These are phyloP conservation scores for Emmelina monodactyla DNA, from an alignment of 2,888 invertebrate species.

Conservation along the genomic window DNA sequence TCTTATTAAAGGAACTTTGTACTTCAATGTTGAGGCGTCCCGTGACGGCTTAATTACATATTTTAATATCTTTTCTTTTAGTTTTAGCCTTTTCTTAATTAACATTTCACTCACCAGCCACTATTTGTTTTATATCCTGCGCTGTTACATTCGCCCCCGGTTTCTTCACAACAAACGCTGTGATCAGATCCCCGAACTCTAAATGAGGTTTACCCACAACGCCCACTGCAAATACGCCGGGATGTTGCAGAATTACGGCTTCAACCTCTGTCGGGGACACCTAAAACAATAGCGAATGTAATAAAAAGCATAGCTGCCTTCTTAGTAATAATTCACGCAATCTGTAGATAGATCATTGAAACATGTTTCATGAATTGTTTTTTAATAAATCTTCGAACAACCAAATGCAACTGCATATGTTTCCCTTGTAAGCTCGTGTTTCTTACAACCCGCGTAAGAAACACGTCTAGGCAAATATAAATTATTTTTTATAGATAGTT, in stretches of 20 bases:
- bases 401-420: too few relatives aligned
- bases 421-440: too few relatives aligned
- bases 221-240: conserved; percentile 28
- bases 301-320: background rate
- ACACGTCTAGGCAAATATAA: too few relatives aligned
- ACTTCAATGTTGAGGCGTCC: too few relatives aligned
- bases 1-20: too few relatives aligned
- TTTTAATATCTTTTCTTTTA: too few relatives aligned
- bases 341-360: background rate
- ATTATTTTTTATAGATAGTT: too few relatives aligned
- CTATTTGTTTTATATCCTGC: conserved; percentile 28
- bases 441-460: too few relatives aligned
- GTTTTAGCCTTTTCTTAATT: too few relatives aligned
- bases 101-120: conserved; percentile 25
- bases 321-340: background rate
- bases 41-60: too few relatives aligned
- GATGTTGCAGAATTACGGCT: conserved; percentile 26
- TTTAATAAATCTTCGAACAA: too few relatives aligned
- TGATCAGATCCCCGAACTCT: conserved; percentile 27
- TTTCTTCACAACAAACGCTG: conserved; percentile 26
- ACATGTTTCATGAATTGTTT: background rate
- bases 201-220: conserved; percentile 27
- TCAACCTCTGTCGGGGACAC: conserved; percentile 32
- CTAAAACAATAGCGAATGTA: conserved; percentile 14
- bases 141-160: conserved; percentile 20